Base-by-base conservation (phyloP, 2,797 vertebrate species). In the Gymnopithys bicolor region DNA sequence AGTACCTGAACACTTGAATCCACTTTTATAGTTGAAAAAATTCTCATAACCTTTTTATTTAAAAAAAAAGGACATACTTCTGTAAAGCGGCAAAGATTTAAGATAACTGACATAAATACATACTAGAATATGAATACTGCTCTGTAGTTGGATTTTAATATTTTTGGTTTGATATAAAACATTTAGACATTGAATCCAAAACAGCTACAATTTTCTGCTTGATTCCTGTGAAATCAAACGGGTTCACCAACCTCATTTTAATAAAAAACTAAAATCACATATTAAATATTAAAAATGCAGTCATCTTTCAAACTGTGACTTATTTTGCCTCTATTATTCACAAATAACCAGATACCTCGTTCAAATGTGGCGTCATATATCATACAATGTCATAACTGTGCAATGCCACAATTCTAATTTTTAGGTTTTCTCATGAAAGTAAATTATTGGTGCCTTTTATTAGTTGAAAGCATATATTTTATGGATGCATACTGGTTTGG, bases 361-460 rank as follows among this genome's bases (percentile, higher is more conserved):
- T 90, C 37, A 75, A 53, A 19, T 64, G 7, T 92, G 41, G 37
- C 45, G 14, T 52, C 75, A 7, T 16, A 9, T 22, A 37, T 10
- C 13, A 41, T 63, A 4, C 49, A 41, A 41, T 41, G 39, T 41
- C 14, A 6, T 41, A 41, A 41, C 9, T 22, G 9, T 63, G 27
- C 64, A 68, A 60, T 53, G 18, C 1, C 13, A 63, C 6, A 13
- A 3, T n/a, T 84, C 43, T 39, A 30, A 5, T 24, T 83, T 67
- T 48, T 30, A 15, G 4, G 1, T 0, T 2, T 53, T 84, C 74
- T 52, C 1, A 0, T 53, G 2, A 11, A 60, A 84, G 16, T 63
- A 25, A 75, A 43, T 80, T 53, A 35, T 43, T 73, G 6, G 2
- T 92, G 9, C 12, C 52, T 89, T 77, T 81, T 69, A 43, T 43